Percentiles rank a stretch among this genome's conserved stretches.
phyloP scores from a whole-genome alignment of 2,888 invertebrate species.

The Sialis lutaria region DNA sequence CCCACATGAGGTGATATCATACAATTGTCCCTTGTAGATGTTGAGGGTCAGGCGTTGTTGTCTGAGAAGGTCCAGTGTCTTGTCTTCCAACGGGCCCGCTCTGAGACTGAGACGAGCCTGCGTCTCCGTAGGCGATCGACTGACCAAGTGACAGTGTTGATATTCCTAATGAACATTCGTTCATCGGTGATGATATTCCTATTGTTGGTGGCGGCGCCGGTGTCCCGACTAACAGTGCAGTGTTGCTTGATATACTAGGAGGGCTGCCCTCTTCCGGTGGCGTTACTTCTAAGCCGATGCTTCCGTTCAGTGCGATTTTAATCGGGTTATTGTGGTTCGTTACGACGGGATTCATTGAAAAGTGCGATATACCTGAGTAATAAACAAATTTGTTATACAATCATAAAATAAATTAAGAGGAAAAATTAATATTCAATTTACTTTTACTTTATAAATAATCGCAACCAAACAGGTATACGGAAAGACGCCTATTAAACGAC shows the following conservation, averaged over 20 bases:
- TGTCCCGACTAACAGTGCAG: conserved; percentile 31
- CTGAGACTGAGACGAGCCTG: conserved; percentile 22
- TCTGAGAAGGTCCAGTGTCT: conserved; percentile 18
- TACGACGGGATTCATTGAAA: conserved; percentile 37
- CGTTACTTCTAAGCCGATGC: conserved; percentile 61
- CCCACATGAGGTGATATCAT: conserved; percentile 91
- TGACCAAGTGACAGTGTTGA: conserved; percentile 8
- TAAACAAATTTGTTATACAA: too few relatives aligned
- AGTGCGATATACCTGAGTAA: conserved; percentile 41
- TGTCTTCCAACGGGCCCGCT: conserved; percentile 14
- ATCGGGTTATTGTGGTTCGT: conserved; percentile 58
- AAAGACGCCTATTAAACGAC: too few relatives aligned
- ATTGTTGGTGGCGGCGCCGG: conserved; percentile 14
- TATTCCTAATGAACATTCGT: conserved; percentile 2
- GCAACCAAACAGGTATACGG: too few relatives aligned
- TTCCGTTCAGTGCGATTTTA: conserved; percentile 70
- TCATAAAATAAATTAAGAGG: too few relatives aligned
- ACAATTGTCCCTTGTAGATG: conserved; percentile 81
- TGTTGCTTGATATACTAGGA: conserved; percentile 33
- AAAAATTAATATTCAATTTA: too few relatives aligned
- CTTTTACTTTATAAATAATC: too few relatives aligned
- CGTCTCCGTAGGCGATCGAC: conserved; percentile 15
- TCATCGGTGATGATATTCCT: conserved; percentile 4
- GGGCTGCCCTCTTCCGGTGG: conserved; percentile 37
- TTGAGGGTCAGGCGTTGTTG: conserved; percentile 39